These are phyloP conservation scores for Rhynchotus rufescens DNA, from an alignment of 2,797 vertebrate genomes.

Conservation along the genomic window DNA sequence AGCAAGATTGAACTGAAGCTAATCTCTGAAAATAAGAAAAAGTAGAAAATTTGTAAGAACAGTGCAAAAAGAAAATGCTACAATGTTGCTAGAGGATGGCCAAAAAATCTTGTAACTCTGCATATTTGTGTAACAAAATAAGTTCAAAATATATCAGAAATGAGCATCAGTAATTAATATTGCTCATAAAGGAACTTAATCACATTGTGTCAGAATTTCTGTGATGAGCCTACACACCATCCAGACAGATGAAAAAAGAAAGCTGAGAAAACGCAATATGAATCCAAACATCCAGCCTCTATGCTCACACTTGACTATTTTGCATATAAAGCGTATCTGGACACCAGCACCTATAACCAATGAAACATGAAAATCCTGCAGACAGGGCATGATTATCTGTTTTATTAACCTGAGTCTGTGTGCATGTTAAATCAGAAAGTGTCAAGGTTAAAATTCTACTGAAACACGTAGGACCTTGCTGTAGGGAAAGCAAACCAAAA, in stretches of 20 bases:
- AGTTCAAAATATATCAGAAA: slow-evolving; percentile 3
- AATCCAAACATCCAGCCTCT: neutral
- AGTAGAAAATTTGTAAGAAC: slow-evolving; percentile 57
- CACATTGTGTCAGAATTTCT: neutral
- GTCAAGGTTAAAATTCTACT: neutral
- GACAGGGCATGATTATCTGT: neutral
- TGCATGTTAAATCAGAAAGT: neutral
- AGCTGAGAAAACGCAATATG: neutral
- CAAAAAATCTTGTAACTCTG: neutral
- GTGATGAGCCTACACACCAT: neutral
- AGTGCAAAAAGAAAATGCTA: slow-evolving; percentile 10
- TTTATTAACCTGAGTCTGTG: neutral
- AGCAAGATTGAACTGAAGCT: slow-evolving; percentile 29
- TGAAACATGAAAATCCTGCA: neutral
- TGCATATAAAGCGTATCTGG: neutral
- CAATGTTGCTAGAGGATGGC: slow-evolving; percentile 23
- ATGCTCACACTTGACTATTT: neutral
- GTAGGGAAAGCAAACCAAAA: neutral
- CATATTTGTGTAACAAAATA: neutral
- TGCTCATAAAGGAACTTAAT: neutral
- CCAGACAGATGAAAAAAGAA: neutral
- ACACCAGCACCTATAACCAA: neutral
- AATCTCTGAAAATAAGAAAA: slow-evolving; percentile 49
- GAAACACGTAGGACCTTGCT: neutral
- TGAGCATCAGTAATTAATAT: neutral